phyloP scores from a whole-genome alignment of 2,113 vertebrate species.

The Scytalopus superciliaris region DNA sequence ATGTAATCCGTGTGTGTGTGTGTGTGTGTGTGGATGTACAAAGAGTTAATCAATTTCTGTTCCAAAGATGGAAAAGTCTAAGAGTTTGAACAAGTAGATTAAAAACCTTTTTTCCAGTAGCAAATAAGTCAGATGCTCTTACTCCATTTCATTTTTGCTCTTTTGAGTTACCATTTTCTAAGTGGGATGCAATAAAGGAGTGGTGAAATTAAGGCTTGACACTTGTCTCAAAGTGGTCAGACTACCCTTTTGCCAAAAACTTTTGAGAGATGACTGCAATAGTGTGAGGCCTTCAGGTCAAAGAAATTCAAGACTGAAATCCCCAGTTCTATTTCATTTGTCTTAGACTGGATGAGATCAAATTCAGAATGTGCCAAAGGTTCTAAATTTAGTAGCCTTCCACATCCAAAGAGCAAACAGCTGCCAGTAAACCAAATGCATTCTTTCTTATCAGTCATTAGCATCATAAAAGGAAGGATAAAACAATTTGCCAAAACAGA shows the following conservation, averaged over 20 bases:
- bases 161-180: background rate
- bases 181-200: background rate
- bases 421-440: background rate
- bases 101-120: background rate
- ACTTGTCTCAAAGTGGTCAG: background rate
- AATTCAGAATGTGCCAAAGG: background rate
- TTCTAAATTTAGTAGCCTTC: conserved; percentile 9
- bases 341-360: background rate
- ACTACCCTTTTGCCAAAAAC: background rate
- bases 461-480: conserved; percentile 8
- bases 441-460: conserved; percentile 20
- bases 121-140: background rate
- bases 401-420: conserved; percentile 1
- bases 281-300: background rate
- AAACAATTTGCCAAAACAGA: conserved; percentile 2
- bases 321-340: background rate
- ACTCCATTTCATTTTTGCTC: background rate
- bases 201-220: background rate
- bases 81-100: background rate
- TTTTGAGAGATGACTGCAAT: background rate
- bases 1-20: background rate
- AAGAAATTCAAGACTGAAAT: background rate
- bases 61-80: background rate
- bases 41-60: background rate
- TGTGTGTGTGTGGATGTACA: background rate